These are phyloP conservation scores for Typhlomys cinereus DNA, from an alignment of 2,113 vertebrate species.

Conservation along the genomic window DNA sequence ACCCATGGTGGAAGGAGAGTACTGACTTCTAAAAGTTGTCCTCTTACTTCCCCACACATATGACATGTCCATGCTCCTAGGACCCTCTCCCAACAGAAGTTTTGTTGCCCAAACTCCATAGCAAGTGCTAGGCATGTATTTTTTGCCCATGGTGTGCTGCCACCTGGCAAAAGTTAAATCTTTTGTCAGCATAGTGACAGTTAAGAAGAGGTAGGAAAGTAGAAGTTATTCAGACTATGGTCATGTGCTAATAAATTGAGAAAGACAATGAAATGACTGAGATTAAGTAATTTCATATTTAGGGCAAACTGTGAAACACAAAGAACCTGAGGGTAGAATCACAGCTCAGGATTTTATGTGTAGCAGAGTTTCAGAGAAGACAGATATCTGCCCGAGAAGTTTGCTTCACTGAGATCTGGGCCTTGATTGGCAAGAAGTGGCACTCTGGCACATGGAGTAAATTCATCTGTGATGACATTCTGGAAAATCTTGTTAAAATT, in stretches of 20 bases:
- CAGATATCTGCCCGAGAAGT: neutral
- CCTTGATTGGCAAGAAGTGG: neutral
- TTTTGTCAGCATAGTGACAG: neutral
- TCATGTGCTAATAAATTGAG: neutral
- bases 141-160: neutral
- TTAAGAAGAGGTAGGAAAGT: neutral
- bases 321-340: neutral
- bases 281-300: slow-evolving; percentile 27
- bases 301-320: neutral
- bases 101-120: neutral
- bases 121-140: neutral
- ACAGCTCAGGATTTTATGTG: neutral
- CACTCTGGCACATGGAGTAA: neutral
- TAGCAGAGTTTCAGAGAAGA: neutral
- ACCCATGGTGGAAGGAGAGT: no score
- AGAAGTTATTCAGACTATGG: slow-evolving; percentile 12
- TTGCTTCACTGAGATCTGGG: neutral
- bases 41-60: no score
- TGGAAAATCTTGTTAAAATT: neutral
- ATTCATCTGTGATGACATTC: neutral
- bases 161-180: neutral
- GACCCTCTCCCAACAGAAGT: no score
- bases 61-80: no score
- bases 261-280: slow-evolving; percentile 3
- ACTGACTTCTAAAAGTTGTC: no score